Evolutionary conservation across 37 sponge, comb jelly and placozoan species (phyloP).

Genomic region (Ephydatia muelleri): DNA sequence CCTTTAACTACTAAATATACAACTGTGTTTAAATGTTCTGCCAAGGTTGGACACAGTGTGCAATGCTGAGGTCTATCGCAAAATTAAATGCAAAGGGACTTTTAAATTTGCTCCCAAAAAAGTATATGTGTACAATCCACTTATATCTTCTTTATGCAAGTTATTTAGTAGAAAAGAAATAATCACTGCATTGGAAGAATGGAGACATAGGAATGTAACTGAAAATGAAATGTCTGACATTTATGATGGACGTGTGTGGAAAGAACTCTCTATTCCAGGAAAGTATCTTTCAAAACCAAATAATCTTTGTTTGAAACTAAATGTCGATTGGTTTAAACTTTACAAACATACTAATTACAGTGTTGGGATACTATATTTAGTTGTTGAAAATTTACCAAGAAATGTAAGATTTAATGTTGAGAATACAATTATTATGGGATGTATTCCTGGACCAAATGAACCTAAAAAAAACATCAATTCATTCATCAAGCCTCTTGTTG

Average conservation of each 20-base stretch:
- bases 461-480: constrained; percentile 11
- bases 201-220: constrained; percentile 15
- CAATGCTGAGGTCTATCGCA: too few relatives aligned
- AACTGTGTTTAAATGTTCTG: too few relatives aligned
- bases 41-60: too few relatives aligned
- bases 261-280: constrained; percentile 9
- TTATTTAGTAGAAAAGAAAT: too few relatives aligned
- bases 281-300: constrained; percentile 5
- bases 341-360: constrained; percentile 22
- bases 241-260: constrained; percentile 48
- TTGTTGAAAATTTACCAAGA: constrained; percentile 33
- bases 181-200: constrained; percentile 8
- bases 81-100: too few relatives aligned
- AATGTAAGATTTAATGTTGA: constrained; percentile 12
- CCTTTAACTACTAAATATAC: too few relatives aligned
- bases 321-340: constrained; percentile 51
- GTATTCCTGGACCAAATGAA: constrained; percentile 22
- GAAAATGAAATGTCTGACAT: constrained; percentile 2
- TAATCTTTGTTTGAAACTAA: constrained; percentile 13
- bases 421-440: constrained; percentile 15
- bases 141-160: too few relatives aligned
- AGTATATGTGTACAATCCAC: too few relatives aligned
- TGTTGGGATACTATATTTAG: constrained; percentile 24
- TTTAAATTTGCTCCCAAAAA: too few relatives aligned
- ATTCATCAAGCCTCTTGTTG: constrained; percentile 19